Base-by-base conservation (phyloP, 2,113 vertebrate genomes). In the Pterocles burchelli region DNA sequence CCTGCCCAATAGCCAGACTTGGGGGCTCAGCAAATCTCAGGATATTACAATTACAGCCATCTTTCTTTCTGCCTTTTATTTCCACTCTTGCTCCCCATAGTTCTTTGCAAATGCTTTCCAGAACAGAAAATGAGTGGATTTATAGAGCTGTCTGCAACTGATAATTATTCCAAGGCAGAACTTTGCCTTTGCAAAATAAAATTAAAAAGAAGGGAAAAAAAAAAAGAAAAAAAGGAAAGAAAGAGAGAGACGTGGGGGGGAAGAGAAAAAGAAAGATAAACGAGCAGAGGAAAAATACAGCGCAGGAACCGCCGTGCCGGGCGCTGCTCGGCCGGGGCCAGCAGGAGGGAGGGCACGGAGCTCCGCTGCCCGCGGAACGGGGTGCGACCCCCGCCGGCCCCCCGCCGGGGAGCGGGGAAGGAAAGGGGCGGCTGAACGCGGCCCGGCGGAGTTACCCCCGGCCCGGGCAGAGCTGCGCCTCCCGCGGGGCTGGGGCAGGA, bases 11-110 rank as follows among this genome's bases (percentile, higher is more conserved):
- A 97, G 98, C 94, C 96, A 97, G 97, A 97, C 95, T 98, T 98
- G 96, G 97, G 97, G 97, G 96, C 96, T 97, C 94, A 95, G 97
- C 95, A 98, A 97, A 97, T 97, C 97, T 98, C 90, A 97, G 98
- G 97, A 98, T 98, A 98, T 98, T 98, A 98, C 98, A 99, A 98
- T 98, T 98, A 98, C 98, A 98, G 98, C 97, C 98, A 98, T 98
- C 98, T 98, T 98, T 98, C 96, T 98, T 97, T 98, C 96, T 96
- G 96, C 96, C 98, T 98, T 99, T 98, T 98, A 97, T 98, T 98
- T 96, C 82, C 92, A 96, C 88, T 97, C 95, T 98, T 98, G 94
- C 97, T 97, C 97, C 98, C 97, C 97, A 97, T 97, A 97, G 98
- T 98, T 98, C 96, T 98, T 98, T 98, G 97, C 95, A 97, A 98